phyloP scores from a whole-genome alignment of 2,113 vertebrate species.

The Protobothrops flavoviridis region DNA sequence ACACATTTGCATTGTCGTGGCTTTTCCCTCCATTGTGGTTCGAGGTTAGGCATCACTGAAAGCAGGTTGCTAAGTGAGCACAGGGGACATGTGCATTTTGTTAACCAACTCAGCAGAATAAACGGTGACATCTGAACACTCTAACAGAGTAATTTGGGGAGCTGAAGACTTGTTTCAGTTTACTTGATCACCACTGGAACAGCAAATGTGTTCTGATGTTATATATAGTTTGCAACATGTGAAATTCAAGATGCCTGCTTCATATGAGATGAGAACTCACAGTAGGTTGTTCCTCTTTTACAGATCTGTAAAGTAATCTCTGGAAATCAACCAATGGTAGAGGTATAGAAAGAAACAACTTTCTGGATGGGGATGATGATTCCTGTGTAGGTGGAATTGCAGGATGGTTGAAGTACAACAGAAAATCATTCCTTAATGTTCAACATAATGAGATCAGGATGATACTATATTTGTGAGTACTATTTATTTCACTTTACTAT shows the following conservation, averaged over 20 bases:
- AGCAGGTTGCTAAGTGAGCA: not conserved
- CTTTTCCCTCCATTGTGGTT: not conserved
- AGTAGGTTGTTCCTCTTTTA: not conserved
- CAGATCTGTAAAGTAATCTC: not conserved
- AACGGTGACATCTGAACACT: not conserved
- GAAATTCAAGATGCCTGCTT: not conserved
- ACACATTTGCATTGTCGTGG: not conserved
- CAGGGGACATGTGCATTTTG: not conserved
- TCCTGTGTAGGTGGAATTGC: not conserved
- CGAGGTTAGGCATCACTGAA: not conserved
- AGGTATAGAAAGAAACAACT: not conserved
- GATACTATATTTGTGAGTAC: not conserved
- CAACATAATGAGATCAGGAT: not conserved
- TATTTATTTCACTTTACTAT: not conserved
- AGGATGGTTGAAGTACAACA: not conserved
- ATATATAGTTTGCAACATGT: not conserved
- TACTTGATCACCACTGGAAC: not conserved
- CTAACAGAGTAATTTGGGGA: not conserved
- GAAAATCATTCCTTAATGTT: not conserved
- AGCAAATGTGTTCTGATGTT: not conserved
- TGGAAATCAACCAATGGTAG: not conserved
- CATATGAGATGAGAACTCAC: not conserved
- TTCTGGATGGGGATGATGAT: not conserved
- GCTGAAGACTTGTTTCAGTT: not conserved
- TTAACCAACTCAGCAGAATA: conserved; percentile 17